Conservation (phyloP, 2,888 invertebrate species). For the Eupithecia vulgata region DNA sequence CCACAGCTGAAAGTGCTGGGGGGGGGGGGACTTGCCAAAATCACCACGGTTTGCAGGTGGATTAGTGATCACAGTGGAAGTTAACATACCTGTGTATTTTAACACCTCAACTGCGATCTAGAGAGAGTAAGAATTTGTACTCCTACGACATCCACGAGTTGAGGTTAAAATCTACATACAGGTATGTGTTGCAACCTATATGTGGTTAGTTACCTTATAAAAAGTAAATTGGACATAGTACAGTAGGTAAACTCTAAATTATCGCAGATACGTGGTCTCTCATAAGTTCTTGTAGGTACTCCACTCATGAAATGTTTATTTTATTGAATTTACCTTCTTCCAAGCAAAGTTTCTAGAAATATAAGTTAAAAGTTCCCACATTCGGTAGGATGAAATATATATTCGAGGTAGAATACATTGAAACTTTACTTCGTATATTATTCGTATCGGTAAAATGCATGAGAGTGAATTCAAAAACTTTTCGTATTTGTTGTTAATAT, state of each 20-base stretch:
- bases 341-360: constrained; percentile 30
- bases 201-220: too few species aligned
- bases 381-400: constrained; percentile 37
- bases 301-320: constrained; percentile 35
- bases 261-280: neutral
- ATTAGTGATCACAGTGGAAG: too few species aligned
- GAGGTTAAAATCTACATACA: too few species aligned
- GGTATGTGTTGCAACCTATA: too few species aligned
- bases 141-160: too few species aligned
- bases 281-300: constrained; percentile 18
- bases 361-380: constrained; percentile 37
- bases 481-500: neutral
- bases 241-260: neutral
- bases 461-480: constrained; percentile 10
- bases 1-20: too few species aligned
- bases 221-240: neutral
- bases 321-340: constrained; percentile 39
- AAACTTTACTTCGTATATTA: constrained; percentile 31
- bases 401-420: constrained; percentile 36
- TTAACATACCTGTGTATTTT: too few species aligned
- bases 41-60: too few species aligned
- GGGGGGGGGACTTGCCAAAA: too few species aligned
- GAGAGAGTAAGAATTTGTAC: too few species aligned
- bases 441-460: constrained; percentile 22
- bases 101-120: too few species aligned